Conservation (phyloP, 2,797 vertebrate species). For the Acanthopagrus latus region DNA sequence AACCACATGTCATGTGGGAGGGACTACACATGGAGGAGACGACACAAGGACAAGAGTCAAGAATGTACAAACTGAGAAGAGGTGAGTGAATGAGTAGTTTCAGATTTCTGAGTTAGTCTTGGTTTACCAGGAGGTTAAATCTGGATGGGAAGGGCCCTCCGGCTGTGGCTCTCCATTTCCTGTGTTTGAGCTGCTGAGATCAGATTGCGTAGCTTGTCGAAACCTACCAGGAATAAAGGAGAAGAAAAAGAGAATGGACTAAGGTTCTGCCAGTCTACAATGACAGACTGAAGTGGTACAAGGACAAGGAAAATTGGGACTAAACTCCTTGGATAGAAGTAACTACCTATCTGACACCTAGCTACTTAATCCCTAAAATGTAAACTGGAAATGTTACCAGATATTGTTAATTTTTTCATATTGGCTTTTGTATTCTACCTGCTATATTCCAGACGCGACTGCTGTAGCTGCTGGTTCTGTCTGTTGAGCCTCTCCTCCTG, state of each 20-base stretch:
- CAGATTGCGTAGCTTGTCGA: conserved; percentile 64
- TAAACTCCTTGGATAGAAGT: not conserved
- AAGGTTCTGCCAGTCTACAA: conserved; percentile 4
- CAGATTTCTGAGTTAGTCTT: conserved; percentile 10
- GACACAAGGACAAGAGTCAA: too few relatives aligned
- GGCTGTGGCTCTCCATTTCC: conserved; percentile 45
- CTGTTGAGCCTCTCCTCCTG: conserved; percentile 91
- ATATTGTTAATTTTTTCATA: not conserved
- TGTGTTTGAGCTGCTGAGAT: conserved; percentile 51
- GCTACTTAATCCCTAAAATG: not conserved
- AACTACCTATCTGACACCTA: not conserved
- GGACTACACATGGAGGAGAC: too few relatives aligned
- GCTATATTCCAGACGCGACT: conserved; percentile 86
- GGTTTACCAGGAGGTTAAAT: conserved; percentile 66
- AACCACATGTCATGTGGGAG: too few relatives aligned
- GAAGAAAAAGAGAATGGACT: conserved; percentile 1
- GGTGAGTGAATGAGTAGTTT: too few relatives aligned
- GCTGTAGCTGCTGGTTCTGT: conserved; percentile 89
- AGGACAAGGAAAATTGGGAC: not conserved
- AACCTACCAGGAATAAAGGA: conserved; percentile 59
- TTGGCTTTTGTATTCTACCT: conserved; percentile 79
- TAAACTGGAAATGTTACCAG: conserved; percentile 2
- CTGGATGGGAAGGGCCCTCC: conserved; percentile 42
- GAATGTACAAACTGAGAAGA: too few relatives aligned
- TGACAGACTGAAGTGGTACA: not conserved